Base-by-base conservation (phyloP, 2,888 invertebrate genomes). In the Embidobia sp. region DNA sequence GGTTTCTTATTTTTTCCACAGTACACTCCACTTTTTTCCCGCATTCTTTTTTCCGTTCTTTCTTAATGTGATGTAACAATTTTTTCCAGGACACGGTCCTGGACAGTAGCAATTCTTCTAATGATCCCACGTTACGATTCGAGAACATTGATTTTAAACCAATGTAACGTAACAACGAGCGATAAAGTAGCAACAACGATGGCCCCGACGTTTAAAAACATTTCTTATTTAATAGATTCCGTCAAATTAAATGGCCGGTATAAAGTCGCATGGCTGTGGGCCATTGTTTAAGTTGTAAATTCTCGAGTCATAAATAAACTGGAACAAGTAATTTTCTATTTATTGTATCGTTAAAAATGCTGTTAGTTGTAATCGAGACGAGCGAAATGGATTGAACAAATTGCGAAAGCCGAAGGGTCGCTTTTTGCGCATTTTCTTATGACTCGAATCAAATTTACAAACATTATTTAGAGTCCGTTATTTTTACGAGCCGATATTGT, bases 71-170 rank as follows among this genome's bases (percentile, higher is more conserved):
- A 63, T 22, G 51, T 57, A 74, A 74, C 66, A 66, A 44, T 61
- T 67, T 61, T 22, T 46, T 57, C 13, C 31, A 15, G 33, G 18
- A 59, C 33, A 46, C 51, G 22, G 27, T 61, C 37, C 46, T 1
- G 22, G 57, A 51, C 19, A 29, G 15, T 7, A 53, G 53, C 66
- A 67, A 66, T 74, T 67, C 61, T 66, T 74, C 67, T 74, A 74
- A 74, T 61, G 74, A 74, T 48, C 53, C 61, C 33, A 35, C 53
- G 44, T 67, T 69, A 57, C 69, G 63, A 69, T 63, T 63, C 75
- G 19, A 63, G 75, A 67, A 75, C 75, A 75, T 75, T 75, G 75
- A 75, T 75, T 75, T 75, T 69, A 67, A 75, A 51, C 75, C 33
- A 67, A 61, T 75, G 75, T 55, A 67, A 67, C 61, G 67, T 61